Base-by-base conservation (phyloP, 2,888 invertebrate genomes). In the Trissolcus japonicus region DNA sequence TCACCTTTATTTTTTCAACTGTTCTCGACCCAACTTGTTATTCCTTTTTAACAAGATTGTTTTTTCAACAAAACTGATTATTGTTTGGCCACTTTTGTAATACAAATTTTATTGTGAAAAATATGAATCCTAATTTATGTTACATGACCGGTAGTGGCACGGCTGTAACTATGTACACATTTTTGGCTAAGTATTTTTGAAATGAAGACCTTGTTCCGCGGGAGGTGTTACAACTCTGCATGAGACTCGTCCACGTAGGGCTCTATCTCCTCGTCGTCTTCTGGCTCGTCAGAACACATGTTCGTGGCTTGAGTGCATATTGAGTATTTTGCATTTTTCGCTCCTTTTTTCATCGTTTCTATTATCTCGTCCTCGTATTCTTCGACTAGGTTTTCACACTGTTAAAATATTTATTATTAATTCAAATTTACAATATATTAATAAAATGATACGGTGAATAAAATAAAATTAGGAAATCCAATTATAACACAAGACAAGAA, bases 331-430 rank as follows among this genome's bases (percentile, higher is more conserved):
- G 62, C 1, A 9, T 75, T 50, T 17, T 57, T 60, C 11, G 9
- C 1, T 2, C 54, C 61, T 9, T 53, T 72, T 57, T 62, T 62
- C 16, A 77, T 40, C 1, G 21, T 17, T 3, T n/a, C 35, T 35
- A 77, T 65, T 21, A 79, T 67, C 0, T 63, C 67, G 9, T 74
- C 74, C 59, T 79, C 79, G 14, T 55, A 61, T 4, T 77, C 74
- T 41, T 73, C 74, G 2, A 79, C 57, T 1, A 79, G 55, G 13
- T 61, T 62, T 63, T 79, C 66, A 29, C 79, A 79, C 79, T 79
- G 54, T 63, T 40, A 35, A 21, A 25, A 25, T 25, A 6, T 25
- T 4, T 4, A 25, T 25, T 6, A 25, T 25, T 6, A 25, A 25
- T 4, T 6, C 2, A 25, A 25, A 25, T 41, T 41, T 41, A 41